phyloP scores from a whole-genome alignment of 53 echinoderm and acorn worm genomes.

The Echinarachnius parma region DNA sequence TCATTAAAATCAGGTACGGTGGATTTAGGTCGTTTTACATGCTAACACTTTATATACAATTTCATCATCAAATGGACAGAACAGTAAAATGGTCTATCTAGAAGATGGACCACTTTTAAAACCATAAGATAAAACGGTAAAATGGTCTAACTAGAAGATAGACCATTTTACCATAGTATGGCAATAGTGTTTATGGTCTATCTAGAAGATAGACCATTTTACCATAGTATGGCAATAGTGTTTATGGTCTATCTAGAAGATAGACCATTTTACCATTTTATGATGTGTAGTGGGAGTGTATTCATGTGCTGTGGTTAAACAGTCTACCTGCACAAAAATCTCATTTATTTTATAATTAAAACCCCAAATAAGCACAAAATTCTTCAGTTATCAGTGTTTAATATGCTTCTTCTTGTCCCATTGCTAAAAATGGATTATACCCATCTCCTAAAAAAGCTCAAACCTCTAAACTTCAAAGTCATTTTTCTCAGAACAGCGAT shows the following conservation, averaged over 20 bases:
- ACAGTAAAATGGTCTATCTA: conserved; percentile 19
- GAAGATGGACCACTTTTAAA: conserved; percentile 22
- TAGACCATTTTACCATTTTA: too few species aligned
- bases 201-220: too few species aligned
- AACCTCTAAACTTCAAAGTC: too few species aligned
- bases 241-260: too few species aligned
- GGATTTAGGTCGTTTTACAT: too few species aligned
- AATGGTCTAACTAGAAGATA: conserved; percentile 13
- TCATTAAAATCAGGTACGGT: too few species aligned
- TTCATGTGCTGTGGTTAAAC: too few species aligned
- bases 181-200: conserved; percentile 6
- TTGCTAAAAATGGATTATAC: conserved; percentile 18
- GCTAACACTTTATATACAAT: conserved; percentile 23
- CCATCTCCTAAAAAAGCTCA: too few species aligned
- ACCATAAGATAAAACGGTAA: conserved; percentile 17
- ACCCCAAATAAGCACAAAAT: background rate
- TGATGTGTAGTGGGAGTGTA: too few species aligned
- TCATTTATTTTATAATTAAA: conserved; percentile 22
- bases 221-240: conserved; percentile 1
- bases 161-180: conserved; percentile 14
- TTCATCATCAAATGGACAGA: conserved; percentile 12
- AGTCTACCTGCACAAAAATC: too few species aligned
- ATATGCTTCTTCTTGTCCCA: conserved; percentile 15
- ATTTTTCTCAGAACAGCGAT: too few species aligned
- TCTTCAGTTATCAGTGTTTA: conserved; percentile 16